Evolutionary conservation across 2,797 vertebrate species (phyloP), one percentile per base, ranked within the genome.

Genomic region (Megaceryle alcyon): DNA sequence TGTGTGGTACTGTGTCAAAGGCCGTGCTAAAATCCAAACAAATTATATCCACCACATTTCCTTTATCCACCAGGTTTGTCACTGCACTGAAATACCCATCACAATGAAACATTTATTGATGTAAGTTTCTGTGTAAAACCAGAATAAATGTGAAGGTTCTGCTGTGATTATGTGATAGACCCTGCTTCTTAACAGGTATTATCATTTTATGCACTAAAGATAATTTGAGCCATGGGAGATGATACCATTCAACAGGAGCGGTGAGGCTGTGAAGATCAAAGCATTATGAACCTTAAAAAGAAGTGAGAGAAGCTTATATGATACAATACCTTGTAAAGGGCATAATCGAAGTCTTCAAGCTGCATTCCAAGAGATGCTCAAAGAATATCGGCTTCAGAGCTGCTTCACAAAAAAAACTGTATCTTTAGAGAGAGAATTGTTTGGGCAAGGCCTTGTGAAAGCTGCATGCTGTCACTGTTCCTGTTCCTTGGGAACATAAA

Each of bases 1-100:
- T 96, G 83, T 97, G 92, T 94, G 94, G 86, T 94, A 78, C 86
- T 80, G 66, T 95, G 88, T 96, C 89, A 97, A 90, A 97, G 88
- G 95, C 91, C 91, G 94, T 96, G 90, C 94, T 98, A 90, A 96
- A 96, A 98, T 96, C 95, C 96, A 98, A 97, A 97, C 97, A 96
- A 97, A 97, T 97, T 97, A 95, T 65, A 82, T 86, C 79, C 43
- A 37, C 72, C 89, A 86, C 75, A 80, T 94, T 97, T 98, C 93
- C 96, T 97, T 86, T 97, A 79, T 96, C 95, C 66, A 10, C 76
- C 89, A 87, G 92, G 88, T 96, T 96, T 97, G 94, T 95, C 94
- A 95, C 81, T 54, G 13, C 92, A 51, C 83, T 46, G 64, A 96
- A 97, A 97, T 91, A 96, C 92, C 59, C 76, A 83, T 93, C 92